phyloP scores from a whole-genome alignment of 2,113 vertebrate genomes.

The rabbit (Oryctolagus cuniculus) region DNA sequence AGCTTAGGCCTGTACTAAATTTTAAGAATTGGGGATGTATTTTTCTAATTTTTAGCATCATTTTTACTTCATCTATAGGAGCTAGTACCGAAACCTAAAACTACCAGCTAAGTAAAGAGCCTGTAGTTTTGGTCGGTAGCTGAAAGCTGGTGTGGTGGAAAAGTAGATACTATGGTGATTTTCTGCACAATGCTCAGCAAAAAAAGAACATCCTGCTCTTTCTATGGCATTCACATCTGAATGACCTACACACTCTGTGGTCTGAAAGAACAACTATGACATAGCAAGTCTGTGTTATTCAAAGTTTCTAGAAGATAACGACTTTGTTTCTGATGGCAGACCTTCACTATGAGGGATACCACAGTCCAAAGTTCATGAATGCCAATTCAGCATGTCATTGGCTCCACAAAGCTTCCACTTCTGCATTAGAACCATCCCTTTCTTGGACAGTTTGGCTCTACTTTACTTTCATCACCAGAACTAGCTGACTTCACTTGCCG shows the following conservation, averaged over 20 bases:
- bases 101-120: not conserved
- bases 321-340: constrained; percentile 58
- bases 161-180: not conserved
- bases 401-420: constrained; percentile 56
- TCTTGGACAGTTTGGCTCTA: constrained; percentile 56
- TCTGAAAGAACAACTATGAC: not conserved
- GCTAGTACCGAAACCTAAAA: not conserved
- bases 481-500: constrained; percentile 55
- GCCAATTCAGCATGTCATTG: constrained; percentile 51
- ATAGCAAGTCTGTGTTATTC: constrained; percentile 11
- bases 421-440: constrained; percentile 47
- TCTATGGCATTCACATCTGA: not conserved
- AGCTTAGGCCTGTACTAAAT: not conserved
- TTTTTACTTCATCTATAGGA: constrained; percentile 13
- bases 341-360: constrained; percentile 38
- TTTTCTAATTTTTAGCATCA: constrained; percentile 39
- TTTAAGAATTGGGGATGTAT: not conserved
- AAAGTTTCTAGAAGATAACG: constrained; percentile 45
- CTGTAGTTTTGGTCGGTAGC: not conserved
- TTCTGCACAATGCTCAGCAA: not conserved
- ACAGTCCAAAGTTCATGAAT: constrained; percentile 47
- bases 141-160: not conserved
- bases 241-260: not conserved
- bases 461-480: constrained; percentile 64
- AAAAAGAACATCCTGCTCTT: not conserved